A percentile compares a stretch with the other conserved stretches of the same genome.
Conservation (phyloP, 2,888 invertebrate genomes). For the Villa cingulata region DNA sequence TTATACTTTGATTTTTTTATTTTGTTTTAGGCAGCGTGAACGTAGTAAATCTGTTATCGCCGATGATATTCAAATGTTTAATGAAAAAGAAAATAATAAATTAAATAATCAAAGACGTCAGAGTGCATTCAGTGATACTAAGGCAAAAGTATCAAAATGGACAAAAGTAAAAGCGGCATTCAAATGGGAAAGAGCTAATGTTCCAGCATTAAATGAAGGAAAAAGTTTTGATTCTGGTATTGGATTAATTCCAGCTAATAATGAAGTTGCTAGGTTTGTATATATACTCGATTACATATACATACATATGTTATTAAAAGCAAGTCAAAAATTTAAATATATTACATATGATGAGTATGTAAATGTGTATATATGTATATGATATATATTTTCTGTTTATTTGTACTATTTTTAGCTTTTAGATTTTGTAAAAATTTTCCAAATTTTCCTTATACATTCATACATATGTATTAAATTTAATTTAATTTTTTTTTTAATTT, state of each 20-base stretch:
- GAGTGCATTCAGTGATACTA: conserved; percentile 32
- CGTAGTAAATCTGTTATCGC: conserved; percentile 55
- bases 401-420: no score
- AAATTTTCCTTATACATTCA: no score
- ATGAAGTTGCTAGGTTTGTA: conserved; percentile 36
- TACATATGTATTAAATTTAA: no score
- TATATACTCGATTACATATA: no score
- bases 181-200: conserved; percentile 67
- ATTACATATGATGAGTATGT: no score
- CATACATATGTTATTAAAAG: no score
- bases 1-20: no score
- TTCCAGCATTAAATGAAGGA: conserved; percentile 30
- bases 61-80: conserved; percentile 41
- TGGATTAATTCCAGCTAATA: conserved; percentile 37
- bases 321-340: not conserved
- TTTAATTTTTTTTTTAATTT: conserved; percentile 1
- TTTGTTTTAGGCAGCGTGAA: conserved; percentile 41
- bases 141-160: conserved; percentile 58
- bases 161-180: conserved; percentile 80
- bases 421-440: no score
- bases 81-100: conserved; percentile 25
- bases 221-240: conserved; percentile 33
- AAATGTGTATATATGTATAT: no score
- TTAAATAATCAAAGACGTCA: conserved; percentile 25
- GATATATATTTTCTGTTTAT: no score